phyloP scores from a whole-genome alignment of 2,113 vertebrate species.

The Triplophysa rosa region DNA sequence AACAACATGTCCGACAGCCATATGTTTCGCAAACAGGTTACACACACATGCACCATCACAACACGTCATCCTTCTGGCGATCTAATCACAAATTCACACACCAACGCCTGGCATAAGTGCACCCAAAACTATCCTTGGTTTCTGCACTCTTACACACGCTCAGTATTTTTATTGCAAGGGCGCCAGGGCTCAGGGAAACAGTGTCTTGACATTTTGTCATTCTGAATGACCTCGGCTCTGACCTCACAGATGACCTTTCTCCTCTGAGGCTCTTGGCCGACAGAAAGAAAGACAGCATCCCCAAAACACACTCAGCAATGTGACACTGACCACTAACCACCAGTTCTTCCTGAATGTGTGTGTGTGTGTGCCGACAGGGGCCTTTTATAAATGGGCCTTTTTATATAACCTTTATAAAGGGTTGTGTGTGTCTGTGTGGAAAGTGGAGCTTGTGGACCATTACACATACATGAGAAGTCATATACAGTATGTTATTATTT shows the following conservation, averaged over 20 bases:
- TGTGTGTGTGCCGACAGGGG: not conserved
- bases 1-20: slow-evolving; percentile 53
- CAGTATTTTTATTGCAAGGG: not conserved
- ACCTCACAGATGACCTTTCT: slow-evolving; percentile 19
- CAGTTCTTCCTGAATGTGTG: not conserved
- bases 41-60: slow-evolving; percentile 24
- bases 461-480: too few species aligned
- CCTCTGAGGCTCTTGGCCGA: not conserved
- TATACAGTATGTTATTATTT: slow-evolving; percentile 8
- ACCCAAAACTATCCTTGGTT: not conserved
- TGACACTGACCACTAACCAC: not conserved
- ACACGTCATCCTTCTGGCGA: slow-evolving; percentile 26
- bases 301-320: slow-evolving; percentile 18
- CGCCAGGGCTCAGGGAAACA: not conserved
- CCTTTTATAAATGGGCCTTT: too few species aligned
- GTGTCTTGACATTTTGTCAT: slow-evolving; percentile 27
- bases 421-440: not conserved
- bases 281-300: slow-evolving; percentile 13
- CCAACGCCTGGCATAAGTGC: not conserved
- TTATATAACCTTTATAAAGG: too few species aligned
- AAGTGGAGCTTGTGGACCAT: too few species aligned
- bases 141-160: not conserved
- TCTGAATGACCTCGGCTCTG: slow-evolving; percentile 30
- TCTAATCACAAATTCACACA: slow-evolving; percentile 34
- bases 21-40: slow-evolving; percentile 48